Conservation (phyloP, 2,888 invertebrate genomes). For the Ommatoiulus sabulosus region DNA sequence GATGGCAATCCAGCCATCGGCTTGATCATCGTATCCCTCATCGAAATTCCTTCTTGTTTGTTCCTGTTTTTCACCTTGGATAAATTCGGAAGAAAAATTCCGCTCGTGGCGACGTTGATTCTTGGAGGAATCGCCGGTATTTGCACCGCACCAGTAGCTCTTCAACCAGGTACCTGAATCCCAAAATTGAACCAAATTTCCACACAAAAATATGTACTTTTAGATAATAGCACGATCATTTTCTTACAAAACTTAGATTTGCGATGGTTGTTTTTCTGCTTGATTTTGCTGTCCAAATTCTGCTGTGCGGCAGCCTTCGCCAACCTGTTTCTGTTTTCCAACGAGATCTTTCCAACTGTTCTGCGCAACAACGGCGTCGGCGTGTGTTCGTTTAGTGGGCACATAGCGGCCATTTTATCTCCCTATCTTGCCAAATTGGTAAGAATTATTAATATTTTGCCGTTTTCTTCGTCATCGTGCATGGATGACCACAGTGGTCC, state of each 20-base stretch:
- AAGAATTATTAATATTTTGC: constrained; percentile 60
- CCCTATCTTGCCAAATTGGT: constrained; percentile 82
- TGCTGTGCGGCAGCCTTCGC: constrained; percentile 87
- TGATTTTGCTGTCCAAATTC: constrained; percentile 82
- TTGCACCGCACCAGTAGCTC: constrained; percentile 10
- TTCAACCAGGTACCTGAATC: neutral
- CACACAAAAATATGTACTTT: too few relatives aligned
- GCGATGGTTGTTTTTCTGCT: constrained; percentile 64
- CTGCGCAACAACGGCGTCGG: constrained; percentile 89
- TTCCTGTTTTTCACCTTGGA: constrained; percentile 58
- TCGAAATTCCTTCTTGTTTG: constrained; percentile 60
- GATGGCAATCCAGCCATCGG: constrained; percentile 57
- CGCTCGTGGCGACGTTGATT: constrained; percentile 52
- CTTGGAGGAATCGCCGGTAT: constrained; percentile 56
- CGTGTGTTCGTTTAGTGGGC: constrained; percentile 84
- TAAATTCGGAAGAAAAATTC: constrained; percentile 55
- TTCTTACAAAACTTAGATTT: constrained; percentile 47
- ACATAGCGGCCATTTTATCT: constrained; percentile 86
- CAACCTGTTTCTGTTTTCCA: constrained; percentile 86
- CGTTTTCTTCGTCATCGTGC: neutral
- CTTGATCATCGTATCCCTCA: constrained; percentile 58
- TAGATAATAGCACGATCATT: too few relatives aligned
- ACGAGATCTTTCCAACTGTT: constrained; percentile 90
- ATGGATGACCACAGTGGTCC: neutral
- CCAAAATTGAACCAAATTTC: neutral